Evolutionary conservation across 2,888 invertebrate genomes (phyloP).

Genomic region (Cephus runcator): DNA sequence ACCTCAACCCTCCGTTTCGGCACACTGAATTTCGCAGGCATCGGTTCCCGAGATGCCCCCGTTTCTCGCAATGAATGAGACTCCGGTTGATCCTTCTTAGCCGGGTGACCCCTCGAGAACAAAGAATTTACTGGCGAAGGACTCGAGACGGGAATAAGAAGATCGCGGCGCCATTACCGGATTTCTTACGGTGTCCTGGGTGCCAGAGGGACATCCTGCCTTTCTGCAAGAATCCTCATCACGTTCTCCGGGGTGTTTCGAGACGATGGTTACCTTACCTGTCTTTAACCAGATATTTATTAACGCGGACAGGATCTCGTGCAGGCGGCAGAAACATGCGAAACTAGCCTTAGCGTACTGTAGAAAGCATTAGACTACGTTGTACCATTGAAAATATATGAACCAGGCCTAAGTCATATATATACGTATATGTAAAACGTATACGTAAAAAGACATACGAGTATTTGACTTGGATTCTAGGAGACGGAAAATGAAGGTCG

Average conservation of each 20-base stretch:
- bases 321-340: neutral
- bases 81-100: constrained; percentile 7
- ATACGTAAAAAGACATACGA: neutral
- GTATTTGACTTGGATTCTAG: neutral
- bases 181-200: neutral
- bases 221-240: neutral
- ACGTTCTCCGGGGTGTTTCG: neutral
- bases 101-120: constrained; percentile 13
- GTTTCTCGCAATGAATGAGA: constrained; percentile 15
- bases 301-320: neutral
- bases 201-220: neutral
- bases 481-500: neutral
- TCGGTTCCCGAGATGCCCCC: neutral
- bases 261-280: neutral
- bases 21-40: constrained; percentile 3
- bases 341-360: too few species aligned
- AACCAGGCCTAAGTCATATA: neutral
- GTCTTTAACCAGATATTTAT: neutral
- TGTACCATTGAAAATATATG: neutral
- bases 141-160: neutral
- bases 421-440: neutral
- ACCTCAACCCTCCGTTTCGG: constrained; percentile 3
- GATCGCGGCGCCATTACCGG: neutral
- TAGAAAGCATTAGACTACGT: neutral
- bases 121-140: neutral